Percentiles rank a stretch among this genome's conserved stretches.
Evolutionary conservation across 2,113 vertebrate species (phyloP).

Genomic region (Symphodus melops): DNA sequence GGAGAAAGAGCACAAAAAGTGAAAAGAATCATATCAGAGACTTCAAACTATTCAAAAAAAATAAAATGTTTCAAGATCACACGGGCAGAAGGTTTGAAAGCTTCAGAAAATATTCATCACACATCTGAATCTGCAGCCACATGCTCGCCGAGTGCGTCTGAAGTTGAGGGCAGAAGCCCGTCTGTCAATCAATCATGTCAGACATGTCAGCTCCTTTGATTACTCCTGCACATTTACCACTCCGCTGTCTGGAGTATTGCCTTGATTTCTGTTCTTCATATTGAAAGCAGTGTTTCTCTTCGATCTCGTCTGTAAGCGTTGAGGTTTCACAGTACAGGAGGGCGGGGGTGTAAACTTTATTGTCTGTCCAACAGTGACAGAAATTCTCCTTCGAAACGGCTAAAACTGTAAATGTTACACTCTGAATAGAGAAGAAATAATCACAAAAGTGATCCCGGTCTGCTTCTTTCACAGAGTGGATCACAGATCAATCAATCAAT

Average conservation of each 20-base stretch:
- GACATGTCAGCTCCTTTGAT: constrained; percentile 41
- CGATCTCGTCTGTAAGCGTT: neutral
- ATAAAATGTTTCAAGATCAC: constrained; percentile 10
- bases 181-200: constrained; percentile 54
- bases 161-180: constrained; percentile 9
- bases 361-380: neutral
- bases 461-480: too few species aligned
- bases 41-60: neutral
- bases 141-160: constrained; percentile 29
- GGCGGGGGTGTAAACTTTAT: neutral
- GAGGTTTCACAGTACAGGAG: too few species aligned
- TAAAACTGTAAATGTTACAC: neutral
- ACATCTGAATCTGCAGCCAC: constrained; percentile 5
- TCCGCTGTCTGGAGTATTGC: constrained; percentile 33
- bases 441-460: too few species aligned
- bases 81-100: constrained; percentile 8
- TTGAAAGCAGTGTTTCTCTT: constrained; percentile 38
- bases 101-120: constrained; percentile 41
- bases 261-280: constrained; percentile 41
- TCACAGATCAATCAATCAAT: too few species aligned
- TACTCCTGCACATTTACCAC: constrained; percentile 39
- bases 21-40: neutral
- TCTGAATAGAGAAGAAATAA: too few species aligned
- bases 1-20: neutral
- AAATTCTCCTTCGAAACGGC: too few species aligned